Conservation (phyloP, 2,113 vertebrate species). For the Guaruba guarouba region DNA sequence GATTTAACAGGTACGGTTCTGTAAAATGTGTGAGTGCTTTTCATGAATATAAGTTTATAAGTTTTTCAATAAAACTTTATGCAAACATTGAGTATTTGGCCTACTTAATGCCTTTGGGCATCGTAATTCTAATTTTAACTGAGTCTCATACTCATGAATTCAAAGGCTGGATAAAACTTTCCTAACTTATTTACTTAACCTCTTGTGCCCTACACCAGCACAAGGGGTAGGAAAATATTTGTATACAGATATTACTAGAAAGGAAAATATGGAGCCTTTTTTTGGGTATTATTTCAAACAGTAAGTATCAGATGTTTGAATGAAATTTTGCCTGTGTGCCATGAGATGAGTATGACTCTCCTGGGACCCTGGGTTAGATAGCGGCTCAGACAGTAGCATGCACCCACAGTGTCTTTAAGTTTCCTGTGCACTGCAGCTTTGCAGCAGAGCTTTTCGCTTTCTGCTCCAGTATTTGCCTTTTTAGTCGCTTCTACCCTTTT, state of each 20-base stretch:
- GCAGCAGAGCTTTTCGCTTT: not conserved
- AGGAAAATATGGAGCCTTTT: not conserved
- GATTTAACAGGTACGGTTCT: constrained; percentile 85
- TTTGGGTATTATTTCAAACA: not conserved
- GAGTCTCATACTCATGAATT: not conserved
- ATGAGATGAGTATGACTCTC: accelerated
- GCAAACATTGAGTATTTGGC: not conserved
- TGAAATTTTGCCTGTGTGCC: accelerated
- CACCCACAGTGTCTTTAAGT: not conserved
- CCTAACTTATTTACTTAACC: not conserved
- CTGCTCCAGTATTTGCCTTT: not conserved
- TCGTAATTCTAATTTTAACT: not conserved
- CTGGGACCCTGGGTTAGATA: not conserved
- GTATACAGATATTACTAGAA: not conserved
- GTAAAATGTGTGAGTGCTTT: not conserved
- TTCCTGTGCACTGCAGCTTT: not conserved
- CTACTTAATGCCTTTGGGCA: not conserved
- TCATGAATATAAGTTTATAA: not conserved
- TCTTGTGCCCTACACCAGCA: not conserved
- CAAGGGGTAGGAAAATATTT: not conserved
- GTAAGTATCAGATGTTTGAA: not conserved
- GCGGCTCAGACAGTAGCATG: accelerated
- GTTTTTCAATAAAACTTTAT: not conserved
- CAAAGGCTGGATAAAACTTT: not conserved
- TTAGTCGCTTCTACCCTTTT: not conserved